A percentile compares a stretch with the other conserved stretches of the same genome.
Conservation (phyloP, 2,797 vertebrate genomes). For the Enteromius radiatus region DNA sequence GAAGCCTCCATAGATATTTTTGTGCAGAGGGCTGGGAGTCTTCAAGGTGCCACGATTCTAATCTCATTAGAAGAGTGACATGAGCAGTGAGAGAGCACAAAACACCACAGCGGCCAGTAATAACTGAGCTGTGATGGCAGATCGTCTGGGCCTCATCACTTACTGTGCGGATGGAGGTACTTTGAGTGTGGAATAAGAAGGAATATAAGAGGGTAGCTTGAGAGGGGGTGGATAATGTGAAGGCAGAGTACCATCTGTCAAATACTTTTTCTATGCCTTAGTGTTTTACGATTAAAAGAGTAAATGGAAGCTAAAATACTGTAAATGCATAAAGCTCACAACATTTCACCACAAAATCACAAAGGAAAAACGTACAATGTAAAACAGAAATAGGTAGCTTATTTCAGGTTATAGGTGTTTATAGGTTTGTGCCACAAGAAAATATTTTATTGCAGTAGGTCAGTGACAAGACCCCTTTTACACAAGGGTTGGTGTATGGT, state of each 20-base stretch:
- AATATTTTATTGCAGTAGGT: not conserved
- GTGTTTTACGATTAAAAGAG: constrained; percentile 2
- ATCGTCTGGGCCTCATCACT: constrained; percentile 5
- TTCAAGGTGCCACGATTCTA: constrained; percentile 48
- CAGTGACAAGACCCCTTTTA: not conserved
- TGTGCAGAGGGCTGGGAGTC: constrained; percentile 39
- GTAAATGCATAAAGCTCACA: not conserved
- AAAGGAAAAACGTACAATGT: not conserved
- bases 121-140: constrained; percentile 30
- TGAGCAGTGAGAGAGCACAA: constrained; percentile 26
- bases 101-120: constrained; percentile 10
- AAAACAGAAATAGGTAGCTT: not conserved
- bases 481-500: not conserved
- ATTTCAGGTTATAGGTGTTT: not conserved
- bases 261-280: constrained; percentile 9
- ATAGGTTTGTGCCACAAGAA: constrained; percentile 7
- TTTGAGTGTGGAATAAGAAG: constrained; percentile 23
- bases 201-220: constrained; percentile 1
- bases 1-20: constrained; percentile 49
- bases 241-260: constrained; percentile 20
- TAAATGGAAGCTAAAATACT: not conserved
- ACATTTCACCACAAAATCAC: not conserved
- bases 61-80: constrained; percentile 53
- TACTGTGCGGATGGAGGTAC: constrained; percentile 10
- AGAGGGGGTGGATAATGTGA: not conserved